Percentiles rank a stretch among this genome's conserved stretches.
Evolutionary conservation across 2,797 vertebrate genomes (phyloP).

Genomic region (Spinibarbus caldwelli): DNA sequence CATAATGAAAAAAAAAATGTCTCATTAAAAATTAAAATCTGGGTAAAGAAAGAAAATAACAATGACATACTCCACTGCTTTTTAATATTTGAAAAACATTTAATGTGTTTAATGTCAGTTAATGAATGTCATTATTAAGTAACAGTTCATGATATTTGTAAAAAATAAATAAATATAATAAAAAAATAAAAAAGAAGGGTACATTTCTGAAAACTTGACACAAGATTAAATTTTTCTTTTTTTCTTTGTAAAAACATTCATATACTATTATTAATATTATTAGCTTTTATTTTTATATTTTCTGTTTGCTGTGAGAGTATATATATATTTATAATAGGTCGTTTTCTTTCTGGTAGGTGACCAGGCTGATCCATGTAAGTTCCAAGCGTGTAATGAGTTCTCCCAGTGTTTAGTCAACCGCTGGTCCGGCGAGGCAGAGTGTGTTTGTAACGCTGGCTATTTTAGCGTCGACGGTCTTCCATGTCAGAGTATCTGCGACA

Average conservation of each 20-base stretch:
- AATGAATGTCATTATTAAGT: neutral
- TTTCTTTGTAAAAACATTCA: neutral
- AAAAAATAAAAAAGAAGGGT: neutral
- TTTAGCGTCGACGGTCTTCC: slow-evolving; percentile 89
- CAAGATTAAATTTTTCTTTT: no score
- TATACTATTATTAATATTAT: neutral
- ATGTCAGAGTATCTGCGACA: slow-evolving; percentile 90
- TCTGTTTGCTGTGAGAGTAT: neutral
- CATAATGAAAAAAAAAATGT: no score
- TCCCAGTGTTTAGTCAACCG: slow-evolving; percentile 88
- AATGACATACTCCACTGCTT: neutral
- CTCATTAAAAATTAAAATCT: neutral
- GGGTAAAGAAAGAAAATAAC: neutral
- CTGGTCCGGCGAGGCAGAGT: slow-evolving; percentile 92
- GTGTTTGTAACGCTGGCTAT: slow-evolving; percentile 89
- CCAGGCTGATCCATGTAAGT: slow-evolving; percentile 92
- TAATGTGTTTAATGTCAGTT: neutral
- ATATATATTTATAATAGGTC: neutral
- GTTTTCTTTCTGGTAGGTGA: slow-evolving; percentile 80
- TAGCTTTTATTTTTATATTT: neutral
- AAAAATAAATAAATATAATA: neutral
- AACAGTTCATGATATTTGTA: neutral
- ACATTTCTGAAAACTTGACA: no score
- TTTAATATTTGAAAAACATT: neutral
- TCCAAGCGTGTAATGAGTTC: slow-evolving; percentile 95